phyloP scores from a whole-genome alignment of 37 sponge, comb jelly and placozoan species.

The Geodia barretti region DNA sequence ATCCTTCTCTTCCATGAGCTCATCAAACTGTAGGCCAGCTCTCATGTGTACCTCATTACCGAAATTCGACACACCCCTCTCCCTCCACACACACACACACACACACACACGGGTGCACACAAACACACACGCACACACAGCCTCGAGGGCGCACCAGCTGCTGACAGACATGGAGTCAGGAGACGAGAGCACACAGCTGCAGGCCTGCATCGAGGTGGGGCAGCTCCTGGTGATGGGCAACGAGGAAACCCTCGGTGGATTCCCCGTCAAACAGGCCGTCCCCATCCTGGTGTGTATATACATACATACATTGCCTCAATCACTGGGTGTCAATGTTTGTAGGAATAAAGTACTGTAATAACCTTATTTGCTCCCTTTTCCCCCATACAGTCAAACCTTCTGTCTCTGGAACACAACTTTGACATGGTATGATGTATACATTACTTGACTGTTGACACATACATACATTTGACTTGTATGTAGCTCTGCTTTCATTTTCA shows the following conservation, averaged over 20 bases:
- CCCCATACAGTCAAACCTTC: constrained; percentile 57
- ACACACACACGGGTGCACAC: neutral
- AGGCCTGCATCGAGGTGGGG: constrained; percentile 86
- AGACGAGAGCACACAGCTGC: constrained; percentile 82
- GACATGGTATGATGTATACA: constrained; percentile 72
- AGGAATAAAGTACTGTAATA: too few relatives aligned
- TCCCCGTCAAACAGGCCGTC: constrained; percentile 90
- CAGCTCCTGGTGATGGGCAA: constrained; percentile 97
- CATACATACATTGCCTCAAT: too few relatives aligned
- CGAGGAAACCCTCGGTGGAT: constrained; percentile 94
- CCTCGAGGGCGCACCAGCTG: constrained; percentile 70
- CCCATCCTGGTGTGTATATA: constrained; percentile 88
- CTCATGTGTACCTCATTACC: too few relatives aligned
- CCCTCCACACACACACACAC: constrained; percentile 3
- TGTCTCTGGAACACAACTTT: constrained; percentile 91
- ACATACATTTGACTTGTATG: neutral
- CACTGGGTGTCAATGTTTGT: too few relatives aligned
- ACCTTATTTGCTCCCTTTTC: too few relatives aligned
- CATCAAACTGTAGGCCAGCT: constrained; percentile 67
- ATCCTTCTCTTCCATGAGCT: constrained; percentile 44
- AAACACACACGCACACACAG: constrained; percentile 8
- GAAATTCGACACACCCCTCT: constrained; percentile 13
- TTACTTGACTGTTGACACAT: neutral
- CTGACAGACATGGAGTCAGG: constrained; percentile 70
- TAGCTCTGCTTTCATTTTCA: too few relatives aligned